phyloP scores from a whole-genome alignment of 2,888 invertebrate genomes.

The Drosophila phalerata region DNA sequence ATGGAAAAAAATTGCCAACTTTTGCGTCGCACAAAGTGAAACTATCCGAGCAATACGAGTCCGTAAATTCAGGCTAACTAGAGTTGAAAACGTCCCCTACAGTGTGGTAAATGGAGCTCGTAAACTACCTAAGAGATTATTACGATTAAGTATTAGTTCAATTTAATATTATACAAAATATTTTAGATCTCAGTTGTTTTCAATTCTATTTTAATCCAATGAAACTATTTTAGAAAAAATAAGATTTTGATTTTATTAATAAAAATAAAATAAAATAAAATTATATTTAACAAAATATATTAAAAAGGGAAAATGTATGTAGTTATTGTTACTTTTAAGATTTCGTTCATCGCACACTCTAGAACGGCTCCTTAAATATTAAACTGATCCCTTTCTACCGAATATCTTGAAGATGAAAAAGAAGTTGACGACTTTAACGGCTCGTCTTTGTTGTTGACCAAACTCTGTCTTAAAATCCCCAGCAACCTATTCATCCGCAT shows the following conservation, averaged over 20 bases:
- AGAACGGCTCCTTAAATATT: slow-evolving; percentile 11
- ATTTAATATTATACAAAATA: too few relatives aligned
- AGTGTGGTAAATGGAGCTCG: slow-evolving; percentile 2
- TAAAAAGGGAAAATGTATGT: too few relatives aligned
- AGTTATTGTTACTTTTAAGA: too few relatives aligned
- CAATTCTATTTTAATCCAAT: too few relatives aligned
- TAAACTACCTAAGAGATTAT: neutral
- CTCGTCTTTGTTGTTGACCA: slow-evolving; percentile 47
- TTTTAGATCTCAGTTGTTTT: too few relatives aligned
- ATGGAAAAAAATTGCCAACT: slow-evolving; percentile 60
- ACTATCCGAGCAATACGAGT: slow-evolving; percentile 43
- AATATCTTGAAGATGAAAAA: neutral
- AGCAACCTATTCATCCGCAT: slow-evolving; percentile 67
- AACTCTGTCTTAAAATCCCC: slow-evolving; percentile 44
- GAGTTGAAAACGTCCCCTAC: slow-evolving; percentile 18
- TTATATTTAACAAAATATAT: too few relatives aligned
- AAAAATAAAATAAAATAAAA: too few relatives aligned
- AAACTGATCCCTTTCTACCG: neutral
- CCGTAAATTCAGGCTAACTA: slow-evolving; percentile 32
- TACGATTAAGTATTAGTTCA: neutral
- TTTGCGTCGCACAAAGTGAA: slow-evolving; percentile 55
- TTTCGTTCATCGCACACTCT: too few relatives aligned
- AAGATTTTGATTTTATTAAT: too few relatives aligned
- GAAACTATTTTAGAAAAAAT: too few relatives aligned
- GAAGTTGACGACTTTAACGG: slow-evolving; percentile 15